Conservation (phyloP, 2,888 invertebrate genomes). For the Cosmorhoe ocellata region DNA sequence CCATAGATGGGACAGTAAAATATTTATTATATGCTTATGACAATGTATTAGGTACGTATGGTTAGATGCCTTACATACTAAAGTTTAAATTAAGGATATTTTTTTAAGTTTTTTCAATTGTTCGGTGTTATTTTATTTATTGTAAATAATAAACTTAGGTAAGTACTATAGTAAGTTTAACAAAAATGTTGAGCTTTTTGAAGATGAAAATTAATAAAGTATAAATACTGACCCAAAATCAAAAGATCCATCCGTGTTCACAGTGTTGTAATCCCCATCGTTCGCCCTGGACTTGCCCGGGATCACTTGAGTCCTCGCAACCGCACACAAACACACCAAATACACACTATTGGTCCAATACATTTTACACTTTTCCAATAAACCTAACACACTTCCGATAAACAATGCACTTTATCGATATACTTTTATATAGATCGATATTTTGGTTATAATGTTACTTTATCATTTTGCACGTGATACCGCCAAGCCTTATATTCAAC, state of each 20-base stretch:
- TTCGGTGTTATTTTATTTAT: too few species aligned
- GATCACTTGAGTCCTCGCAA: conserved; percentile 71
- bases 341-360: conserved; percentile 63
- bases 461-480: conserved; percentile 43
- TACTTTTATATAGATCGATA: conserved; percentile 21
- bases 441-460: conserved; percentile 40
- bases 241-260: conserved; percentile 88
- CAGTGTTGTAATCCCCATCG: conserved; percentile 84
- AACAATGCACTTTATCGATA: conserved; percentile 10
- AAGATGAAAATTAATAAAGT: too few species aligned
- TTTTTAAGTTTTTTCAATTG: too few species aligned
- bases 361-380: conserved; percentile 47
- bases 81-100: too few species aligned
- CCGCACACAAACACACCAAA: conserved; percentile 64
- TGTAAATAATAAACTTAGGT: too few species aligned
- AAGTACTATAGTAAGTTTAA: too few species aligned
- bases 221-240: conserved; percentile 85
- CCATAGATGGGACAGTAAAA: too few species aligned
- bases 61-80: too few species aligned
- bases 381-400: conserved; percentile 1
- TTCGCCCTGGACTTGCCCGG: conserved; percentile 74
- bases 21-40: too few species aligned
- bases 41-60: too few species aligned
- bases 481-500: conserved; percentile 55
- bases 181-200: too few species aligned